phyloP scores from a whole-genome alignment of 2,113 vertebrate genomes.

The Struthio camelus region DNA sequence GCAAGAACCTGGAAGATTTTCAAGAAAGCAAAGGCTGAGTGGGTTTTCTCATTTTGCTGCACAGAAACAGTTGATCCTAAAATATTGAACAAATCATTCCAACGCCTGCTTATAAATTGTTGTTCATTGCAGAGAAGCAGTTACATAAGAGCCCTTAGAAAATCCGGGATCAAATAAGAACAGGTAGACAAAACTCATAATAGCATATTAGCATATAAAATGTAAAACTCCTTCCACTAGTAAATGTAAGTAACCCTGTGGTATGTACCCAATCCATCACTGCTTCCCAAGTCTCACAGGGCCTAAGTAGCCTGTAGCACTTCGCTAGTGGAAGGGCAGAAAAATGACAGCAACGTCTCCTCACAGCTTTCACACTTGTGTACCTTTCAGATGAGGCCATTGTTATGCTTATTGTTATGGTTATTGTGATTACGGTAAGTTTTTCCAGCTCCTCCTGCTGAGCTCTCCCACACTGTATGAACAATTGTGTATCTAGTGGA shows the following conservation, averaged over 20 bases:
- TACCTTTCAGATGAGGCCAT: not conserved
- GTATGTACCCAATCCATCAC: not conserved
- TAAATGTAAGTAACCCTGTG: rapidly evolving
- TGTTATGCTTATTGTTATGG: not conserved
- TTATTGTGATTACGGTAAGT: not conserved
- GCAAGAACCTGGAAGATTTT: not conserved
- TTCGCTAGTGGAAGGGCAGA: not conserved
- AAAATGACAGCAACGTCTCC: not conserved
- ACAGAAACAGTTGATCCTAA: not conserved
- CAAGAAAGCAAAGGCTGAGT: not conserved
- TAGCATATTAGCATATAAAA: not conserved
- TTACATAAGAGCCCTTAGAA: not conserved
- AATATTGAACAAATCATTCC: not conserved
- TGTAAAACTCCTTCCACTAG: not conserved
- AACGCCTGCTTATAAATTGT: not conserved
- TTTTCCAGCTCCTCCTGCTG: too few relatives aligned
- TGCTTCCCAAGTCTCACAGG: not conserved
- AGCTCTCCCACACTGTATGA: not conserved
- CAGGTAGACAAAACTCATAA: not conserved
- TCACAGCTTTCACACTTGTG: not conserved
- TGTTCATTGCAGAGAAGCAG: not conserved
- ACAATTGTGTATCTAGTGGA: not conserved
- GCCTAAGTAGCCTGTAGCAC: not conserved
- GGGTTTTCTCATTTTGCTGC: not conserved
- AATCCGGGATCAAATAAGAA: not conserved